Base-by-base conservation (phyloP, 2,113 vertebrate species). In the Perca flavescens region DNA sequence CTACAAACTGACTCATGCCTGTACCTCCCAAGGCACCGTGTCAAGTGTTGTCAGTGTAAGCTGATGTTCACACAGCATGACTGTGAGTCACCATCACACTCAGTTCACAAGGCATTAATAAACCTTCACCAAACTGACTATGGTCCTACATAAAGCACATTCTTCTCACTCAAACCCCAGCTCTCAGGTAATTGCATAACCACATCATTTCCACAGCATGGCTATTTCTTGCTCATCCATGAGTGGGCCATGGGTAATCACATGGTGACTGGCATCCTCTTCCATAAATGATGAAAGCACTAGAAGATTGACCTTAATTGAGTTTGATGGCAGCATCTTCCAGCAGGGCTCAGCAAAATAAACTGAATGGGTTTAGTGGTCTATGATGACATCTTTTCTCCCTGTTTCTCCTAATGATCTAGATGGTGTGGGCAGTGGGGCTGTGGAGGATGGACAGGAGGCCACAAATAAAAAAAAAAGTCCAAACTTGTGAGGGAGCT, bases 331-430 rank as follows among this genome's bases (percentile, higher is more conserved):
- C 76, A 80, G 70, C 72, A 84, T 89, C 82, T 78, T 87, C 71
- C 80, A 86, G 61, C 78, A 80, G 71, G 72, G 68, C 77, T 90
- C 80, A 86, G 83, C 82, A 90, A 79, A 89, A 83, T 65, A 62
- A 80, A 19, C 75, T 94, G 88, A 95, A 94, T 89, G 84, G 85
- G 90, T 83, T 91, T 93, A 92, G 88, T 92, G 85, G 90, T 89
- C 89, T 94, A 94, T 93, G 90, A 94, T 72, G 68, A 82, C 74
- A 91, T 82, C 68, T 79, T 82, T 84, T 89, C 84, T 83, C 72
- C 69, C 67, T 52, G 25, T 80, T 86, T 77, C 70, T 89, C 77
- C 84, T 88, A 85, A 92, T 94, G 86, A 89, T 80, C 52, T 67
- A 58, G 34, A 62, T 34, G 74, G 54, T 12, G 34, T 72, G 72